Evolutionary conservation across 2,797 vertebrate genomes (phyloP).

Genomic region (Gorsachius magnificus): DNA sequence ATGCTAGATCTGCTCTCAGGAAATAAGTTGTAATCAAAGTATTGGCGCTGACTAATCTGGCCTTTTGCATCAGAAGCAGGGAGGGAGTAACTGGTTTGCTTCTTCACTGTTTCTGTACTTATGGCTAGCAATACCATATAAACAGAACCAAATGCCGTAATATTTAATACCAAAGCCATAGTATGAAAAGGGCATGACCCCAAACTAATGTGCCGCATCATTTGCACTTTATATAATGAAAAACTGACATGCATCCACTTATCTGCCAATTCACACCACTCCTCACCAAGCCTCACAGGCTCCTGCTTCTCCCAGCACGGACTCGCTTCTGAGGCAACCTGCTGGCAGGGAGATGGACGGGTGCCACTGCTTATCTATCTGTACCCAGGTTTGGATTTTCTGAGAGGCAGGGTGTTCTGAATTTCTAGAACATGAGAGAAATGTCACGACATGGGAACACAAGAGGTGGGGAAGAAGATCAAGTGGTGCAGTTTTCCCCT

Average conservation of each 20-base stretch:
- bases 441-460: background rate
- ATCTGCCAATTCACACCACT: background rate
- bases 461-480: background rate
- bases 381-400: background rate
- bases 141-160: background rate
- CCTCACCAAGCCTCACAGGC: background rate
- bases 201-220: background rate
- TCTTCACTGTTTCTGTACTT: background rate
- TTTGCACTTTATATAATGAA: background rate
- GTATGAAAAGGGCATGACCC: background rate
- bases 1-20: background rate
- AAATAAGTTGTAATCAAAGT: background rate
- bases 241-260: accelerated
- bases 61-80: background rate
- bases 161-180: background rate
- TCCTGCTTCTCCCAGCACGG: accelerated
- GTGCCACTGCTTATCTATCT: background rate
- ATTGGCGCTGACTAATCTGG: background rate
- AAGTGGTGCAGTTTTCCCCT: background rate
- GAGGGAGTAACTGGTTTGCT: background rate
- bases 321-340: background rate
- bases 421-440: background rate
- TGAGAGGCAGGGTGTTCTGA: accelerated
- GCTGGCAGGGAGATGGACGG: accelerated
- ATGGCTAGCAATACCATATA: background rate